A percentile compares a stretch with the other conserved stretches of the same genome.
phyloP scores from a whole-genome alignment of 2,797 vertebrate genomes.

The Poecilia wingei region DNA sequence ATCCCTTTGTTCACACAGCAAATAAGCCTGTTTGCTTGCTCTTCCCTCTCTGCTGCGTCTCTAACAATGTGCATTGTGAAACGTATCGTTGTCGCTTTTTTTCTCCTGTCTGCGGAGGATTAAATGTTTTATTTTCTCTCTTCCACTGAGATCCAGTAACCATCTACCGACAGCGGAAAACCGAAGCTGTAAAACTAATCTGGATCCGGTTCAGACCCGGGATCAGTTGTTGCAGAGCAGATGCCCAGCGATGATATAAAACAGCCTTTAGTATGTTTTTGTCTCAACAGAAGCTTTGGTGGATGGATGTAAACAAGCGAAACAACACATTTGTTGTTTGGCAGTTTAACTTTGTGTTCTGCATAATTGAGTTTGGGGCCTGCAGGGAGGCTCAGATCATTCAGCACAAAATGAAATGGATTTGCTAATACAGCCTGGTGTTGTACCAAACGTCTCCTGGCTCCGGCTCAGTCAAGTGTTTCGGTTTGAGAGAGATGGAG shows the following conservation, averaged over 20 bases:
- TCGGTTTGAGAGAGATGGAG: background rate
- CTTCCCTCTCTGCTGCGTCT: conserved; percentile 42
- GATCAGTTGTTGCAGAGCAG: background rate
- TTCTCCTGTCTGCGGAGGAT: conserved; percentile 46
- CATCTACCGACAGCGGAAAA: background rate
- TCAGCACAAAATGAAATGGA: conserved; percentile 22
- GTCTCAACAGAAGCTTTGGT: conserved; percentile 8
- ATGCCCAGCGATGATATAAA: background rate
- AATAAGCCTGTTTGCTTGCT: conserved; percentile 63
- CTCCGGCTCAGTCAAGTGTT: conserved; percentile 6
- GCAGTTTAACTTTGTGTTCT: conserved; percentile 40
- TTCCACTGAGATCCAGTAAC: background rate
- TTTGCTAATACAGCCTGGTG: conserved; percentile 7
- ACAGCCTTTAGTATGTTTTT: background rate
- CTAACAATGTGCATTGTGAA: conserved; percentile 54
- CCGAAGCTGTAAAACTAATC: background rate
- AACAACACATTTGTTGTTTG: conserved; percentile 34
- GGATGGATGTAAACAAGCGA: conserved; percentile 14
- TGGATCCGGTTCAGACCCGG: background rate
- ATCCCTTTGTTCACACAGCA: conserved; percentile 62
- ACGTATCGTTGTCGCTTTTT: conserved; percentile 59
- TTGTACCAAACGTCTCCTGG: conserved; percentile 27
- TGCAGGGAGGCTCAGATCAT: conserved; percentile 37
- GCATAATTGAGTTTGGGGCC: conserved; percentile 44
- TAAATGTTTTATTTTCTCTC: conserved; percentile 48